Base-by-base conservation (phyloP, 2,888 invertebrate species). In the Hipparchia sbordonii region DNA sequence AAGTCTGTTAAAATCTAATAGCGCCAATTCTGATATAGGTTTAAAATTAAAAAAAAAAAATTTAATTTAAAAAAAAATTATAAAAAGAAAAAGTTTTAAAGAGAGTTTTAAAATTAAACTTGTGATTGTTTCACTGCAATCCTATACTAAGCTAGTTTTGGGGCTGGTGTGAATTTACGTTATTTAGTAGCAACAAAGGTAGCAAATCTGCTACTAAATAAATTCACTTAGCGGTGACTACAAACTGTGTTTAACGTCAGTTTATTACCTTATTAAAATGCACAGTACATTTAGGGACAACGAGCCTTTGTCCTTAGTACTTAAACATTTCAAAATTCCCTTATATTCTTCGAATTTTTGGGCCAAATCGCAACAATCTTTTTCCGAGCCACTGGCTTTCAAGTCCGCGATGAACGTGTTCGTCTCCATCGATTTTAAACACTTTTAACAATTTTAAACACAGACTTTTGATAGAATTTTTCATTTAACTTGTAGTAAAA, bases 261-360 rank as follows among this genome's bases (percentile, higher is more conserved):
- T 45, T 13, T 78, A 70, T 80, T 82, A 92, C 93, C 93, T 91
- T 89, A 91, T 92, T 45, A 93, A 74, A 74, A 87, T 87, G 80
- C 91, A 91, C 5, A 93, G 79, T 23, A 91, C 86, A 74, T 92
- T 93, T 13, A 93, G 77, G 9, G 91, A 85, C 72, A 92, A 90
- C 3, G 81, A 46, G 12, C 85, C 85, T 71, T 78, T 84, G 57
- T 91, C 88, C 77, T 88, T 89, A 0, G 80, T 51, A 8, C 83
- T 60, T 80, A 92, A 81, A 73, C 84, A 86, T 0, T 73, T 66
- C 51, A 80, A 76, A 81, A 90, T 83, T 33, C 59, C 76, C 72
- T 84, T 87, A 67, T 82, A 92, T 75, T 88, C 86, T 3, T 78
- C 77, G 59, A 78, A 82, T 62, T 84, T 82, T 79, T 80, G 78